phyloP scores from a whole-genome alignment of 2,797 vertebrate species.

The Emydoidea blandingii region DNA sequence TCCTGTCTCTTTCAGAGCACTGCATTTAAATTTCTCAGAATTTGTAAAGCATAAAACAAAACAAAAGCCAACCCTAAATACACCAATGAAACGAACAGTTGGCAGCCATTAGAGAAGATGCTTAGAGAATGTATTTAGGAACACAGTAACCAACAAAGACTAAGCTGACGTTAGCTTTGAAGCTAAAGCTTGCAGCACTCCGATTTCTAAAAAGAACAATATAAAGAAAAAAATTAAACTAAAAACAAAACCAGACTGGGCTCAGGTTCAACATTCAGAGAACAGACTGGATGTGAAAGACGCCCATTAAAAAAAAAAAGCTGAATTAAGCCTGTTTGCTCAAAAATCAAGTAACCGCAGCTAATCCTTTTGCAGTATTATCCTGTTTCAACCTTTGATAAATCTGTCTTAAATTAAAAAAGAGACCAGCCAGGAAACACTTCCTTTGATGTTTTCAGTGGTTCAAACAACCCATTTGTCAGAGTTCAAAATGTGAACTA shows the following conservation, averaged over 20 bases:
- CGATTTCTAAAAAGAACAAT: constrained; percentile 50
- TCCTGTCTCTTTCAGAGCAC: neutral
- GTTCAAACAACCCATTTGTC: constrained; percentile 31
- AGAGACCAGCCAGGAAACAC: constrained; percentile 55
- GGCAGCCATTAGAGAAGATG: constrained; percentile 39
- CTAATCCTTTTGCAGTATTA: constrained; percentile 70
- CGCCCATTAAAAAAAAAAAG: constrained; percentile 9
- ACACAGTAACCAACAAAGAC: constrained; percentile 34
- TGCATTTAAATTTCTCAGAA: constrained; percentile 43
- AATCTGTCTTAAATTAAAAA: constrained; percentile 71
- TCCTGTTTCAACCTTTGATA: constrained; percentile 57
- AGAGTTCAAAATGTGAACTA: neutral
- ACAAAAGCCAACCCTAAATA: constrained; percentile 28
- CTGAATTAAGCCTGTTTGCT: constrained; percentile 63
- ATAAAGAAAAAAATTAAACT: constrained; percentile 9
- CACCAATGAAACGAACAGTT: constrained; percentile 48
- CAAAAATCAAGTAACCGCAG: constrained; percentile 65
- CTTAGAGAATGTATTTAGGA: constrained; percentile 39
- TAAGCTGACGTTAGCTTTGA: constrained; percentile 55
- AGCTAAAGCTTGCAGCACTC: constrained; percentile 56
- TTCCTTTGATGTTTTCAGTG: constrained; percentile 69
- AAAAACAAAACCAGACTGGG: neutral
- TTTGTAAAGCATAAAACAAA: constrained; percentile 32
- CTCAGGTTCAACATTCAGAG: neutral
- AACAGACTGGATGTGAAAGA: constrained; percentile 33